Percentiles rank a stretch among this genome's conserved stretches.
Conservation (phyloP, 1,140 invertebrate genomes). For the Bicyclus anynana region DNA sequence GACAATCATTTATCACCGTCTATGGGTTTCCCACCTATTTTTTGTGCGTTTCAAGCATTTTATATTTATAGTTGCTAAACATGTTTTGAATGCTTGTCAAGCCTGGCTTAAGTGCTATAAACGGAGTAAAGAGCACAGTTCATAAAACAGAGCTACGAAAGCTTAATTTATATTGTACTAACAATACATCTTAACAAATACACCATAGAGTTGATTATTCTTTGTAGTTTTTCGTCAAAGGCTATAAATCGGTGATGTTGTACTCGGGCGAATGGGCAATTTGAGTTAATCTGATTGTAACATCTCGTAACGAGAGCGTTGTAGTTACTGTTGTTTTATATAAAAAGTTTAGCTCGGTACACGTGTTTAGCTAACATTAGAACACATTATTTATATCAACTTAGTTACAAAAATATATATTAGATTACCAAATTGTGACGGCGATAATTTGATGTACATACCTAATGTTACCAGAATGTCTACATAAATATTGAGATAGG, state of each 20-base stretch:
- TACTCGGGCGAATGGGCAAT: conserved; percentile 54
- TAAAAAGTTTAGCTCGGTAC: conserved; percentile 23
- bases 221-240: conserved; percentile 1
- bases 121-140: conserved; percentile 23
- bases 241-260: conserved; percentile 26
- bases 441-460: too few relatives aligned
- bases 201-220: conserved; percentile 16
- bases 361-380: conserved; percentile 6
- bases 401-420: too few relatives aligned
- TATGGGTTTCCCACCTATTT: conserved; percentile 24
- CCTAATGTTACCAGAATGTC: too few relatives aligned
- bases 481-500: too few relatives aligned
- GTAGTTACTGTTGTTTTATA: conserved; percentile 49
- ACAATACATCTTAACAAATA: conserved; percentile 1
- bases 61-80: conserved; percentile 24
- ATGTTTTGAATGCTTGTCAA: conserved; percentile 28
- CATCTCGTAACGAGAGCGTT: conserved; percentile 51
- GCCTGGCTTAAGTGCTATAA: conserved; percentile 28
- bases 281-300: conserved; percentile 53
- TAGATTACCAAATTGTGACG: too few relatives aligned
- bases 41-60: conserved; percentile 6
- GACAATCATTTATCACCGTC: conserved; percentile 8
- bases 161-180: not conserved
- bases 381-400: not conserved
- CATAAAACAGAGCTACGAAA: conserved; percentile 2